Conservation (phyloP, 1,140 invertebrate genomes). For the Bradynema listronoti region DNA sequence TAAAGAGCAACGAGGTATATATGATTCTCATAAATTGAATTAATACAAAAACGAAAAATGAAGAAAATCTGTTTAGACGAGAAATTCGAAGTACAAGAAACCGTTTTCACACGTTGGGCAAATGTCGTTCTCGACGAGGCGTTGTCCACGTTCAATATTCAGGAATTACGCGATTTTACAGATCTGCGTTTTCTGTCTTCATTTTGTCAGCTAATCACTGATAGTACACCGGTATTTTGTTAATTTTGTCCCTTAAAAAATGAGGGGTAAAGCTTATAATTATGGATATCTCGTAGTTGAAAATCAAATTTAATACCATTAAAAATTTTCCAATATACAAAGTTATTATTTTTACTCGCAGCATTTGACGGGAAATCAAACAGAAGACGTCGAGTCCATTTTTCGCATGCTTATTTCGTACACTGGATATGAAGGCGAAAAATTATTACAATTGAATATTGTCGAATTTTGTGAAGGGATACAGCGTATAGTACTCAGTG, state of each 20-base stretch:
- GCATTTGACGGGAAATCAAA: conserved; percentile 19
- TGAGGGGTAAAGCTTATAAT: background rate
- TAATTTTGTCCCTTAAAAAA: background rate
- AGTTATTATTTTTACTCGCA: background rate
- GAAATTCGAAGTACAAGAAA: conserved; percentile 48
- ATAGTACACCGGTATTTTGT: conserved; percentile 35
- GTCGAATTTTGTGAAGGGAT: conserved; percentile 34
- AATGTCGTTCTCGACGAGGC: conserved; percentile 42
- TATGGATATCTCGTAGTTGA: background rate
- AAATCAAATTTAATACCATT: background rate
- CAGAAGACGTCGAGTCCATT: conserved; percentile 41
- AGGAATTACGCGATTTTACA: conserved; percentile 42
- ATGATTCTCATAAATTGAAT: conserved; percentile 12
- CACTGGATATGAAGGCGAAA: conserved; percentile 37
- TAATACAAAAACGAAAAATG: background rate
- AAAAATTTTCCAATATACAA: no score
- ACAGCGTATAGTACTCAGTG: conserved; percentile 34
- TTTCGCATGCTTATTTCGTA: conserved; percentile 26
- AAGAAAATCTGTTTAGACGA: conserved; percentile 29
- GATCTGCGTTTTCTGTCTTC: conserved; percentile 42
- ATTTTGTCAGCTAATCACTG: conserved; percentile 45
- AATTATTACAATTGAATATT: conserved; percentile 39
- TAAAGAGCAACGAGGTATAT: conserved; percentile 13
- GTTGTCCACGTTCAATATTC: background rate
- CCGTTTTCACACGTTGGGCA: conserved; percentile 51